These are phyloP conservation scores for Agelastica alni DNA, from an alignment of 2,888 invertebrate genomes.

Conservation along the genomic window DNA sequence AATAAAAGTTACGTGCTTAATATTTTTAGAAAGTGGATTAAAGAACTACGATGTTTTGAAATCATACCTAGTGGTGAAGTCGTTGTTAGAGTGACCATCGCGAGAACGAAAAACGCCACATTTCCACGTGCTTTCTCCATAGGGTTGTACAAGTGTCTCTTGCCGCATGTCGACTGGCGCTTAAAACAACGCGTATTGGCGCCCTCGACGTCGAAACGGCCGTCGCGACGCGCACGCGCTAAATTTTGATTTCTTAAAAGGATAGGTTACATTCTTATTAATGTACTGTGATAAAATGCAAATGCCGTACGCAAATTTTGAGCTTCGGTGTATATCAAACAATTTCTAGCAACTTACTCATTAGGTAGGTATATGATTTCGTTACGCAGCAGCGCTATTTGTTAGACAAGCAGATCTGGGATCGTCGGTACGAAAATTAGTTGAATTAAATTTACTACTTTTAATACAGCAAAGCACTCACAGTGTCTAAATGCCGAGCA, in stretches of 20 bases:
- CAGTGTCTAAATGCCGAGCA: too few species aligned
- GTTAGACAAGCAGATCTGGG: too few species aligned
- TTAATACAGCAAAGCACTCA: too few species aligned
- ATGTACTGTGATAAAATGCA: constrained; percentile 28
- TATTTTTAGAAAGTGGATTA: too few species aligned
- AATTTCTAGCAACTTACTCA: constrained; percentile 14
- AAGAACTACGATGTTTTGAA: too few species aligned
- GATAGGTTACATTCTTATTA: constrained; percentile 32
- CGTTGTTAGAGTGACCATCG: constrained; percentile 18
- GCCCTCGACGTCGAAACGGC: constrained; percentile 27
- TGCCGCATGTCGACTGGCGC: constrained; percentile 49
- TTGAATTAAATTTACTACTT: too few species aligned
- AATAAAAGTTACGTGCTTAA: too few species aligned
- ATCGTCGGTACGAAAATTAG: too few species aligned
- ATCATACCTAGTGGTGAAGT: constrained; percentile 25
- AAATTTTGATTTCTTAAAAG: constrained; percentile 40
- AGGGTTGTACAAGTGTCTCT: constrained; percentile 37
- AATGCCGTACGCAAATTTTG: constrained; percentile 31
- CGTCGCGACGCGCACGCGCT: constrained; percentile 32
- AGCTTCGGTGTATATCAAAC: constrained; percentile 21
- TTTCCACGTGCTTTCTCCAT: constrained; percentile 40
- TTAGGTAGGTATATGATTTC: too few species aligned
- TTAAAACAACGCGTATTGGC: constrained; percentile 33
- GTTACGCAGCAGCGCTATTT: too few species aligned
- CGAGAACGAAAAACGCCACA: constrained; percentile 36